A percentile compares a stretch with the other conserved stretches of the same genome.
Conservation (phyloP, 2,888 invertebrate genomes). For the Piscicola geometra region DNA sequence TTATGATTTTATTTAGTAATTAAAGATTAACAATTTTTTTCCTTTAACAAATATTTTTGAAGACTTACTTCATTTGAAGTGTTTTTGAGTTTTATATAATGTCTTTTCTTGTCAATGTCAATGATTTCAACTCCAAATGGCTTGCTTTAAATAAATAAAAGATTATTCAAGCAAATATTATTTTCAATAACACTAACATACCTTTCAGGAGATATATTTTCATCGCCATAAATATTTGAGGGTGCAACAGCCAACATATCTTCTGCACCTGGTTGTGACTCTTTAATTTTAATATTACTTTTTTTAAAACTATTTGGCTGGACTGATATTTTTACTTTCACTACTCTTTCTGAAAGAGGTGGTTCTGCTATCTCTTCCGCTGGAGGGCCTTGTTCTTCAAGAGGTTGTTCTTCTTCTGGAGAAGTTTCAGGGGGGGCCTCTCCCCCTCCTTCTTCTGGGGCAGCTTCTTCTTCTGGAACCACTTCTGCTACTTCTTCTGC, state of each 20-base stretch:
- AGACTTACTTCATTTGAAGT: background rate
- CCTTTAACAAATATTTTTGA: background rate
- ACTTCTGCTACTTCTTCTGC: background rate
- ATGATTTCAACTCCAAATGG: background rate
- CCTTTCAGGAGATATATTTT: too few relatives aligned
- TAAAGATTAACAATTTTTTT: too few relatives aligned
- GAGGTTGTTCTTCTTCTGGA: background rate
- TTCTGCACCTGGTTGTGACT: background rate
- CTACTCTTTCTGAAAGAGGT: background rate
- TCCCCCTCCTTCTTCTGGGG: background rate
- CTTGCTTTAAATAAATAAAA: too few relatives aligned
- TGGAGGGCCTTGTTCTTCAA: background rate
- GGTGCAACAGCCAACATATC: background rate
- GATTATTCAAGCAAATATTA: too few relatives aligned
- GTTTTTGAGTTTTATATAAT: background rate
- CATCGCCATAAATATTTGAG: too few relatives aligned
- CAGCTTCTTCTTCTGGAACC: background rate
- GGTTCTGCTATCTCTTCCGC: background rate
- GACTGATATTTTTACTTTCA: background rate
- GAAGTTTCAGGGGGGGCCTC: background rate
- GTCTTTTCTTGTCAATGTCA: slow-evolving; percentile 8
- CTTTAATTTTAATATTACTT: slow-evolving; percentile 1
- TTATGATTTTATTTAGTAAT: background rate
- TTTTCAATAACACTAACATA: too few relatives aligned
- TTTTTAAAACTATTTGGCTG: background rate